Percentiles rank a stretch among this genome's conserved stretches.
Conservation (phyloP, 1,140 invertebrate genomes). For the Drosophila parabipectinata region DNA sequence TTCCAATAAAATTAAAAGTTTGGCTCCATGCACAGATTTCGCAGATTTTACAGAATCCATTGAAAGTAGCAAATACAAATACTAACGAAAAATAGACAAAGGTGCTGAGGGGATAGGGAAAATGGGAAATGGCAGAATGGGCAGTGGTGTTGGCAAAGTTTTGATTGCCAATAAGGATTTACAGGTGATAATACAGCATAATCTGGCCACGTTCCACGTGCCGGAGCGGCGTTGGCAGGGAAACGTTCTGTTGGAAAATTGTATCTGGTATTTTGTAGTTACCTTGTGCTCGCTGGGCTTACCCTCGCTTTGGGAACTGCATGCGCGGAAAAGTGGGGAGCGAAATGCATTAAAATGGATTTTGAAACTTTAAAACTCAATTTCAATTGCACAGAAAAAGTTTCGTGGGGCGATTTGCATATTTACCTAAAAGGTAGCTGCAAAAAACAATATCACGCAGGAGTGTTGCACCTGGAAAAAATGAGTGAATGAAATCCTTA, state of each 20-base stretch:
- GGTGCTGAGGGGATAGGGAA: not conserved
- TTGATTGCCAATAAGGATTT: constrained; percentile 83
- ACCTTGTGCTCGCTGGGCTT: constrained; percentile 51
- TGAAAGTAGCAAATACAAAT: constrained; percentile 77
- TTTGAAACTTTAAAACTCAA: constrained; percentile 51
- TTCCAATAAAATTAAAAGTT: constrained; percentile 83
- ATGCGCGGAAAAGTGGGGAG: constrained; percentile 18
- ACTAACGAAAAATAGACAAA: constrained; percentile 35
- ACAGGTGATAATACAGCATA: constrained; percentile 82
- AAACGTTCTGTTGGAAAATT: constrained; percentile 53
- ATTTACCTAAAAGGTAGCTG: constrained; percentile 37
- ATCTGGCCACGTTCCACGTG: constrained; percentile 72
- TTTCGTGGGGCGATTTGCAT: constrained; percentile 42
- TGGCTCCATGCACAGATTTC: constrained; percentile 73
- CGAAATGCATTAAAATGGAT: constrained; percentile 49
- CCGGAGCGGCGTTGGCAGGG: constrained; percentile 32
- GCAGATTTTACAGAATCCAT: constrained; percentile 60
- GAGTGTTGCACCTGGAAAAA: constrained; percentile 8
- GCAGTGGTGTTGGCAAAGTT: constrained; percentile 53
- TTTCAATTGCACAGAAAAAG: constrained; percentile 50
- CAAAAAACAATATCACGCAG: constrained; percentile 37
- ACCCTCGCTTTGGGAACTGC: constrained; percentile 22
- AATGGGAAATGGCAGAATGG: not conserved
- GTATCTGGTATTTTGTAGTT: constrained; percentile 51
- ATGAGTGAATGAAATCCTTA: constrained; percentile 7